phyloP scores from a whole-genome alignment of 2,113 vertebrate species.

The Mesoclemmys tuberculata region DNA sequence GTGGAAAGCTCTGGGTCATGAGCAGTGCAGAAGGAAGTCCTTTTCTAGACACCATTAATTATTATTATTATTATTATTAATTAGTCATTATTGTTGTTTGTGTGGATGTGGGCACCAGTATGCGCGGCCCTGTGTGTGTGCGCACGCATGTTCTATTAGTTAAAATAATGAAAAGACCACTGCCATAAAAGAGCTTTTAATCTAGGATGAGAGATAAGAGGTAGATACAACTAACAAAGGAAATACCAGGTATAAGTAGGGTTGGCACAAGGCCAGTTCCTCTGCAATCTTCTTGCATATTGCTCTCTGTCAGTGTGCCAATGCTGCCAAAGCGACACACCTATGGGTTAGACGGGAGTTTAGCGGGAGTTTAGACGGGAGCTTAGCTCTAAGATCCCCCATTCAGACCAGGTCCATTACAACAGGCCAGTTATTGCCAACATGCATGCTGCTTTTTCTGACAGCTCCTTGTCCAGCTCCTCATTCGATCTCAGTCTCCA shows the following conservation, averaged over 20 bases:
- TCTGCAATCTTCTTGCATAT: not conserved
- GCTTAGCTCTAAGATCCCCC: not conserved
- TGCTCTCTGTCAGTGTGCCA: not conserved
- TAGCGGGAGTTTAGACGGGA: not conserved
- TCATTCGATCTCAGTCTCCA: not conserved
- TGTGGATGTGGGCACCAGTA: not conserved
- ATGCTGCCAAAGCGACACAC: not conserved
- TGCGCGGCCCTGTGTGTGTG: not conserved
- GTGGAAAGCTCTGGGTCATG: not conserved
- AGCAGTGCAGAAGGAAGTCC: not conserved
- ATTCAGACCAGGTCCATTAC: not conserved
- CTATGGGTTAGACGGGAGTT: not conserved
- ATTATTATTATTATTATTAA: constrained; percentile 45
- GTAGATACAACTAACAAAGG: not conserved
- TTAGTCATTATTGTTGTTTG: constrained; percentile 2
- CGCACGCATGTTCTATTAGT: too few species aligned
- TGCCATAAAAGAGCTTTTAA: not conserved
- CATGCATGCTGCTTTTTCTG: not conserved
- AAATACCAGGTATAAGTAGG: not conserved
- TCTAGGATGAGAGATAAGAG: not conserved
- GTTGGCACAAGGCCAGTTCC: not conserved
- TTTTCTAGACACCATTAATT: constrained; percentile 15
- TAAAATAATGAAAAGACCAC: not conserved
- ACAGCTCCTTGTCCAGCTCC: not conserved
- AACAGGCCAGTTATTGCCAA: not conserved